These are phyloP conservation scores for Rhinoraja longicauda DNA, from an alignment of 2,797 vertebrate genomes.

Conservation along the genomic window DNA sequence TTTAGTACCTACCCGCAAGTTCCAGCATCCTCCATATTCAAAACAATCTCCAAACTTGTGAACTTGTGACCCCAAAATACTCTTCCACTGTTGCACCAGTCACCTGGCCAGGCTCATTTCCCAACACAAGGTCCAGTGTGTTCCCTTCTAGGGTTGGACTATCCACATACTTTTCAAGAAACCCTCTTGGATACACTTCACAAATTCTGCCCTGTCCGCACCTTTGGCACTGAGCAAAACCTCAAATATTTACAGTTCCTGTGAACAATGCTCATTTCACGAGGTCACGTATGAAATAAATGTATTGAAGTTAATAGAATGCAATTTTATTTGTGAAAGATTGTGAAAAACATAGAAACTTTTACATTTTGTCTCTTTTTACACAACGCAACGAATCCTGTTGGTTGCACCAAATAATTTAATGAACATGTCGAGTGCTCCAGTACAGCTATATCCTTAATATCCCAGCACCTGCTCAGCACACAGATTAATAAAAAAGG, in stretches of 20 bases:
- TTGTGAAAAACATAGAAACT: constrained; percentile 33
- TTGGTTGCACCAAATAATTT: not conserved
- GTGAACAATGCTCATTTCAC: not conserved
- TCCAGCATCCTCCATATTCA: too few relatives aligned
- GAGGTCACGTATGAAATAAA: not conserved
- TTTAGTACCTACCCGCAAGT: too few relatives aligned
- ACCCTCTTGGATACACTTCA: too few relatives aligned
- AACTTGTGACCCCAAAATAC: too few relatives aligned
- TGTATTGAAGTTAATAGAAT: constrained; percentile 21
- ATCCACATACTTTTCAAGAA: too few relatives aligned
- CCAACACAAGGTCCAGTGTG: too few relatives aligned
- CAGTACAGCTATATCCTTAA: not conserved
- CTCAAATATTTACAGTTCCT: not conserved
- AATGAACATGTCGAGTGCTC: constrained; percentile 1
- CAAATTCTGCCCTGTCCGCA: too few relatives aligned
- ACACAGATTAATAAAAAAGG: not conserved
- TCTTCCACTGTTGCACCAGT: too few relatives aligned
- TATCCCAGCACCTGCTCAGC: not conserved
- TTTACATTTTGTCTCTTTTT: constrained; percentile 27
- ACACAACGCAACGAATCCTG: constrained; percentile 13
- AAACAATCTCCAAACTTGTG: too few relatives aligned
- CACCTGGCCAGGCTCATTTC: too few relatives aligned
- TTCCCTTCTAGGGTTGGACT: too few relatives aligned
- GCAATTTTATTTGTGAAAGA: constrained; percentile 34
- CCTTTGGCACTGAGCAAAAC: not conserved